phyloP scores from a whole-genome alignment of 2,888 invertebrate species.

The Ormia ochracea region DNA sequence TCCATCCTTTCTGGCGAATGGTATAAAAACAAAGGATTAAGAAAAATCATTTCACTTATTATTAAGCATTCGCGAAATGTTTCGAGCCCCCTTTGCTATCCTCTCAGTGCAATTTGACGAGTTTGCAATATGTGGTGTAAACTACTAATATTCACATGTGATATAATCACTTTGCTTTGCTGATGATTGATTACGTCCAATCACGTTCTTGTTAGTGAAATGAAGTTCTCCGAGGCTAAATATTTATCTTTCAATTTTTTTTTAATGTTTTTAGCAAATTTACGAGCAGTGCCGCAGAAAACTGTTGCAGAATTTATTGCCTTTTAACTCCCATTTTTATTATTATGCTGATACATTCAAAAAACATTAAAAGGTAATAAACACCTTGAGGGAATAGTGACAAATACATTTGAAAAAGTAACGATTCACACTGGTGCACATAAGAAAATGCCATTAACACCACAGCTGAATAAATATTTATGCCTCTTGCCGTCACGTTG shows the following conservation, averaged over 20 bases:
- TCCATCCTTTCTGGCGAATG: no score
- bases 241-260: background rate
- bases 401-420: background rate
- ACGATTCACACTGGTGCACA: background rate
- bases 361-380: background rate
- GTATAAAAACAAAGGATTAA: no score
- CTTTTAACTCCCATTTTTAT: no score
- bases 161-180: background rate
- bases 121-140: background rate
- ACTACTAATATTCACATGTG: constrained; percentile 12
- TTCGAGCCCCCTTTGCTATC: background rate
- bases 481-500: background rate
- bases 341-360: background rate
- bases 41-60: background rate
- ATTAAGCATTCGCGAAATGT: background rate
- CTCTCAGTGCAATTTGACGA: background rate
- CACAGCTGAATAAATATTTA: constrained; percentile 25
- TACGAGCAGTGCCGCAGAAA: no score
- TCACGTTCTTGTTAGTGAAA: background rate
- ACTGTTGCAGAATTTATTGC: no score
- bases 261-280: background rate
- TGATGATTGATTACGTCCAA: constrained; percentile 20
- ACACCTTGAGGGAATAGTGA: background rate
- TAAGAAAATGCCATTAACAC: background rate
- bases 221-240: no score